A percentile compares a stretch with the other conserved stretches of the same genome.
These are phyloP conservation scores for Tineola bisselliella DNA, from an alignment of 2,888 invertebrate species.

Conservation along the genomic window DNA sequence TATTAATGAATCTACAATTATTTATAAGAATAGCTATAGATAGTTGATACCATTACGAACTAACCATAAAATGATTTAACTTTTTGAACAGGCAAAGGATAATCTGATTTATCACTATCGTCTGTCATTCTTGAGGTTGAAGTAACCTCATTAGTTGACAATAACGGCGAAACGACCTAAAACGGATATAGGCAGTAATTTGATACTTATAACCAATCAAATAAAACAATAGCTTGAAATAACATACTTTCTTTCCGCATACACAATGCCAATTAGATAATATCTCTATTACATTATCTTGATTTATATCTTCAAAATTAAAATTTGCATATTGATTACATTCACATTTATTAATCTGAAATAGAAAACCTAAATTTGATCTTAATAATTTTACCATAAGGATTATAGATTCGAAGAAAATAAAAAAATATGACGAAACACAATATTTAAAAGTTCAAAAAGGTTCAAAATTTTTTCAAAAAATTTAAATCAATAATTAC, in stretches of 20 bases:
- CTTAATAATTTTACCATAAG: too few species aligned
- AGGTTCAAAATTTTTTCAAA: too few species aligned
- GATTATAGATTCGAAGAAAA: too few species aligned
- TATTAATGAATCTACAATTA: neutral
- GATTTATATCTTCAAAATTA: conserved; percentile 39
- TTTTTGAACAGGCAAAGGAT: conserved; percentile 36
- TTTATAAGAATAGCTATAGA: too few species aligned
- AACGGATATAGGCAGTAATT: conserved; percentile 8
- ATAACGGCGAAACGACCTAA: conserved; percentile 45
- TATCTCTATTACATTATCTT: conserved; percentile 50
- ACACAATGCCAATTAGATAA: conserved; percentile 56
- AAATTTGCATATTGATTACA: conserved; percentile 51
- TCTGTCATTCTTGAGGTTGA: conserved; percentile 27
- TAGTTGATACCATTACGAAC: too few species aligned
- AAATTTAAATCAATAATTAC: too few species aligned
- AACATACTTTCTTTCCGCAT: conserved; percentile 50
- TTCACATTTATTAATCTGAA: conserved; percentile 54
- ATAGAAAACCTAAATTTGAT: neutral
- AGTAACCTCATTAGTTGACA: conserved; percentile 48
- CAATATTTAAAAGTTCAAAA: too few species aligned
- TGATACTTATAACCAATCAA: too few species aligned
- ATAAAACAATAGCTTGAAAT: neutral
- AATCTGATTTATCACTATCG: conserved; percentile 25
- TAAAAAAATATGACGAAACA: too few species aligned
- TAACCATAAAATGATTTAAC: conserved; percentile 24